Conservation (phyloP, 1,140 invertebrate genomes). For the Drosophila pseudoobscura region DNA sequence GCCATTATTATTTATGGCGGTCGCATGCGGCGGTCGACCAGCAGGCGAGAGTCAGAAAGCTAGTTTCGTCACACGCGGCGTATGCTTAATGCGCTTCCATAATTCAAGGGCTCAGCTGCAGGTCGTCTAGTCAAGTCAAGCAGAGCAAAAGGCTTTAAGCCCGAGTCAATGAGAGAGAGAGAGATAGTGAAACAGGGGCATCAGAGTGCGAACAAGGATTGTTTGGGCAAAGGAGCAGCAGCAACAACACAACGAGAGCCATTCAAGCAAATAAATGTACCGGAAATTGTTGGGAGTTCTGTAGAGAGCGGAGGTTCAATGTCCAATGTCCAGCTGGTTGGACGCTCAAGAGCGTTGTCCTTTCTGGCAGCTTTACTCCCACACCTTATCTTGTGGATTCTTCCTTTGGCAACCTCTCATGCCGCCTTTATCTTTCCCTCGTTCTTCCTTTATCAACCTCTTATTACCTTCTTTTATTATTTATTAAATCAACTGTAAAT, state of each 20-base stretch:
- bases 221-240: not conserved
- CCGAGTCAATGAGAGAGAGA: not conserved
- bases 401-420: no score
- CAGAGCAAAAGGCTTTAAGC: slow-evolving; percentile 31
- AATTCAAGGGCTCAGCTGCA: slow-evolving; percentile 22
- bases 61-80: slow-evolving; percentile 33
- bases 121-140: slow-evolving; percentile 19
- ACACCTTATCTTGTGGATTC: no score
- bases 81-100: slow-evolving; percentile 44
- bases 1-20: slow-evolving; percentile 63
- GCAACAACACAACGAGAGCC: not conserved
- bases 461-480: not conserved
- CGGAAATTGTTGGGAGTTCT: slow-evolving; percentile 16
- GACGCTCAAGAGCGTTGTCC: not conserved
- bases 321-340: slow-evolving; percentile 5
- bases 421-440: not conserved
- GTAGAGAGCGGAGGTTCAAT: not conserved
- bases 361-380: not conserved
- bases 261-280: slow-evolving; percentile 25
- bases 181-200: no score
- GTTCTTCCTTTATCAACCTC: no score
- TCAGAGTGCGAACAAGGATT: not conserved
- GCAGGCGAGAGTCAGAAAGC: slow-evolving; percentile 13
- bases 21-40: slow-evolving; percentile 4
- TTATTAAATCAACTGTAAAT: not conserved